These are phyloP conservation scores for Pseudopipra pipra DNA, from an alignment of 2,113 vertebrate genomes.

Conservation along the genomic window DNA sequence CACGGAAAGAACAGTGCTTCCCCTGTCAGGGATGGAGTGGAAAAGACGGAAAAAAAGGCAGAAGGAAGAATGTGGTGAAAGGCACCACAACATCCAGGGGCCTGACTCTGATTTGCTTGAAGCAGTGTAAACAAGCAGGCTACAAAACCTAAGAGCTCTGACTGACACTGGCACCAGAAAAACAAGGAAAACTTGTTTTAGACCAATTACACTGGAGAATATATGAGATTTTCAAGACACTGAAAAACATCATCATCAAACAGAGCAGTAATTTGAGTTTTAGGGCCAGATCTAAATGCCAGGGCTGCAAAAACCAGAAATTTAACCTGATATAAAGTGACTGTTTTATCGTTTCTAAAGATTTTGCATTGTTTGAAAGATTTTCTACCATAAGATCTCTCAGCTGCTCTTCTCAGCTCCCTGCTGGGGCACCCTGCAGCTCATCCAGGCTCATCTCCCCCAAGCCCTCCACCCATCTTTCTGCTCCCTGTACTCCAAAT, in stretches of 20 bases:
- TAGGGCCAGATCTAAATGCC: background rate
- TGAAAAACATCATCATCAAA: background rate
- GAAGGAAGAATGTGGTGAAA: slow-evolving; percentile 9
- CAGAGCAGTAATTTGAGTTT: background rate
- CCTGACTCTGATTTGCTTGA: background rate
- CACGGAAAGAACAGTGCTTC: background rate
- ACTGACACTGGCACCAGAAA: background rate
- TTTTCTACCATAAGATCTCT: background rate
- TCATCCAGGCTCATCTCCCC: background rate
- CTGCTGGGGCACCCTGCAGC: background rate
- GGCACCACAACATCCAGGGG: background rate
- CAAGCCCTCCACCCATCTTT: background rate
- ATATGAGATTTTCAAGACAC: background rate
- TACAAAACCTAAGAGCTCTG: background rate
- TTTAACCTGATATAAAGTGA: background rate
- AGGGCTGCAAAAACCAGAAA: background rate
- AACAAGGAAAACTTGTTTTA: background rate
- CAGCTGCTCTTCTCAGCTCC: background rate
- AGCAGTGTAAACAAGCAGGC: background rate
- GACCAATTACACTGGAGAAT: background rate
- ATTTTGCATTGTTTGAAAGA: background rate
- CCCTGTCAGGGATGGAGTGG: background rate
- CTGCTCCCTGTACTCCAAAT: background rate
- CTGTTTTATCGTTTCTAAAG: background rate
- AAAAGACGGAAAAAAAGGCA: background rate